A percentile compares a stretch with the other conserved stretches of the same genome.
These are phyloP conservation scores for Hassar affinis DNA, from an alignment of 2,113 vertebrate species.

Conservation along the genomic window DNA sequence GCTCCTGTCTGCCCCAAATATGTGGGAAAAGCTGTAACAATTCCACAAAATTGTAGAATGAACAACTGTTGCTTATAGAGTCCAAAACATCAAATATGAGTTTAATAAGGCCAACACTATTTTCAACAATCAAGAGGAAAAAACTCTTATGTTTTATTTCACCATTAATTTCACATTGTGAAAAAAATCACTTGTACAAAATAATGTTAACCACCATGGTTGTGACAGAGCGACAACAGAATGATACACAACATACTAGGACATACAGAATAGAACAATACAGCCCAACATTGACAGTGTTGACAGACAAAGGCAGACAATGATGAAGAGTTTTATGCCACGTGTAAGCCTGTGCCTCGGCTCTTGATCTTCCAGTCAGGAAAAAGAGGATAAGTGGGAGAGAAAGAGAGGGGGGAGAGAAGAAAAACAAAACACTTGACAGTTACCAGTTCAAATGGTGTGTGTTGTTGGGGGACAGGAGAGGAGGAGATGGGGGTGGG, in stretches of 20 bases:
- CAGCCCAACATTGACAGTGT: conserved; percentile 69
- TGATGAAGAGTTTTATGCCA: conserved; percentile 52
- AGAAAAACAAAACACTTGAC: conserved; percentile 77
- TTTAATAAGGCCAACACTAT: conserved; percentile 48
- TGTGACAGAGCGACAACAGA: conserved; percentile 59
- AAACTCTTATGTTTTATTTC: conserved; percentile 94
- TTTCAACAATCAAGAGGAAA: conserved; percentile 81
- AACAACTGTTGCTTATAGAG: conserved; percentile 13
- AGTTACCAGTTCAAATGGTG: conserved; percentile 78
- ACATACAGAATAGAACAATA: conserved; percentile 71
- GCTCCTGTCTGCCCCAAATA: conserved; percentile 55
- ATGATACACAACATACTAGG: conserved; percentile 70
- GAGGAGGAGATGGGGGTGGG: conserved; percentile 58
- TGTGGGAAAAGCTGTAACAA: conserved; percentile 62
- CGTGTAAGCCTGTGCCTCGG: conserved; percentile 60
- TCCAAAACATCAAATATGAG: conserved; percentile 22
- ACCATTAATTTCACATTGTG: conserved; percentile 98
- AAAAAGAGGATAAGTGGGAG: conserved; percentile 26
- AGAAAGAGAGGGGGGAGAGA: conserved; percentile 32
- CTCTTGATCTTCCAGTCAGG: conserved; percentile 15
- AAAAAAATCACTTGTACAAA: conserved; percentile 90
- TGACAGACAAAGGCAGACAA: conserved; percentile 51
- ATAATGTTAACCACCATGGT: conserved; percentile 67
- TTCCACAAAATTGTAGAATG: conserved; percentile 52
- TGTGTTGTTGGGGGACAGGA: conserved; percentile 54